These are phyloP conservation scores for Drosophila elegans DNA, from an alignment of 1,140 invertebrate genomes.

Conservation along the genomic window DNA sequence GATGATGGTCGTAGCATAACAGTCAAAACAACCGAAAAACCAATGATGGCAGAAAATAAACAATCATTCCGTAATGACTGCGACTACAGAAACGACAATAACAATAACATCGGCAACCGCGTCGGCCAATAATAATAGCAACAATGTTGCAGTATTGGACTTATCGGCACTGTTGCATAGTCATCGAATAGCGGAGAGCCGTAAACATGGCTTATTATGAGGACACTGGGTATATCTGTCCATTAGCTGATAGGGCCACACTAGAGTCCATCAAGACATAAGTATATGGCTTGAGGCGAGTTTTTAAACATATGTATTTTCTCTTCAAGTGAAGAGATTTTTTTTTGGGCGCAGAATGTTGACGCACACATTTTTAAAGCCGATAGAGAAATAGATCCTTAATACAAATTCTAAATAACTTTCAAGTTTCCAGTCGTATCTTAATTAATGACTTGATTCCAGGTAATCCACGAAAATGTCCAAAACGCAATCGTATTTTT, in stretches of 20 bases:
- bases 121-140: slow-evolving; percentile 32
- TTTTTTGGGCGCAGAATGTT: no score
- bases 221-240: slow-evolving; percentile 28
- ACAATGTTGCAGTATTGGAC: slow-evolving; percentile 48
- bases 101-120: slow-evolving; percentile 38
- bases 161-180: slow-evolving; percentile 24
- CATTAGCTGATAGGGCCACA: slow-evolving; percentile 33
- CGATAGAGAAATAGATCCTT: no score
- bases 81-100: slow-evolving; percentile 27
- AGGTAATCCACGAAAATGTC: not conserved
- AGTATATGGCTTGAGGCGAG: not conserved
- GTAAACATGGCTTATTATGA: slow-evolving; percentile 46
- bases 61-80: slow-evolving; percentile 47
- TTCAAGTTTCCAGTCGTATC: not conserved
- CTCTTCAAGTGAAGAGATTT: no score
- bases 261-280: slow-evolving; percentile 14
- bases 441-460: not conserved
- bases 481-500: slow-evolving; percentile 1
- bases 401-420: no score
- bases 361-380: no score
- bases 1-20: slow-evolving; percentile 47
- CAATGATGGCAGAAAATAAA: slow-evolving; percentile 62
- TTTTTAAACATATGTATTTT: not conserved
- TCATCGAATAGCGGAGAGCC: slow-evolving; percentile 15
- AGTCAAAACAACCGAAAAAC: slow-evolving; percentile 50